Evolutionary conservation across 2,888 invertebrate species (phyloP), one percentile per base, ranked within the genome.

Genomic region (Zele albiditarsus): DNA sequence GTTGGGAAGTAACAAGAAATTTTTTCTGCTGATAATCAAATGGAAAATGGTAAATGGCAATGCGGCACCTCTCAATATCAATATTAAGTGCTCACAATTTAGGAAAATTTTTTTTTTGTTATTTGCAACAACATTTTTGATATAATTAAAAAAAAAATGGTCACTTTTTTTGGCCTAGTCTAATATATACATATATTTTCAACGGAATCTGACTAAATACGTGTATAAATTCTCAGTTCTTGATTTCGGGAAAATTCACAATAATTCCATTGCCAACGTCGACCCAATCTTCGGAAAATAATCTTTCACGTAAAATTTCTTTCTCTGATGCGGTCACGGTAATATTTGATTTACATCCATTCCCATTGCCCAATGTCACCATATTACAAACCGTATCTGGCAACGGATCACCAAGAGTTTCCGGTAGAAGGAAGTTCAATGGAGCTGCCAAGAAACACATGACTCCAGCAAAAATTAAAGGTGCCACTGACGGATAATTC

Each of bases 261-360:
- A 88, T 81, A 74, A 88, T 87, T 38, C 87, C 87, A 74, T 88
- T 87, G 25, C 88, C 87, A 57, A 85, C 87, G 33, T 88, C 87
- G 3, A 87, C 87, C 86, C 86, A 88, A 62, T 87, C 84, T 25
- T 87, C 87, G 3, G 87, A 87, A 73, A 87, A 87, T 3, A 87
- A 80, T 82, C 86, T 87, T n/a, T 85, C 83, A 0, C 86, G 76
- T 23, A 88, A 77, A 74, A 84, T 80, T 72, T 84, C 83, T 28
- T 82, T 81, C 27, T 86, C 80, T 8, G 81, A 76, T 38, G 77
- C 67, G 60, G 81, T 75, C n/a, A 77, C 75, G 12, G 76, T 76
- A 16, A 6, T 63, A 28, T 69, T 80, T 74, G 49, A 75, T 53
- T 27, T 70, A 49, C 62, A 74, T 53, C 38, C 79, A 75, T 76